Conservation (phyloP, 2,113 vertebrate genomes). For the Herpailurus yagouaroundi region DNA sequence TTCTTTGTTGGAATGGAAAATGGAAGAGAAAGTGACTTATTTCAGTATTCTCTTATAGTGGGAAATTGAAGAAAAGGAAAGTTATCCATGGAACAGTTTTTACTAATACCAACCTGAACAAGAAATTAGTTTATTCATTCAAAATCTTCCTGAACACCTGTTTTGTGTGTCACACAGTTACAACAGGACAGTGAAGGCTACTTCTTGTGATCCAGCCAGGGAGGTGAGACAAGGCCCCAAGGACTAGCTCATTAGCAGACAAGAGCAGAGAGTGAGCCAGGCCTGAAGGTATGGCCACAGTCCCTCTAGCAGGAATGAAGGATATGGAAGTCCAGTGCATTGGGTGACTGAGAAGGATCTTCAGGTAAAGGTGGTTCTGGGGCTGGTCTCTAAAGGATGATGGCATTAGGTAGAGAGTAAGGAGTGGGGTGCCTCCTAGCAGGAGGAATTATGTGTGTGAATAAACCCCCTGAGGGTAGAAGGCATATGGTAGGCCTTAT, state of each 20-base stretch:
- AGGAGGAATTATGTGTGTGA: not conserved
- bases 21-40: not conserved
- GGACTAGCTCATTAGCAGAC: not conserved
- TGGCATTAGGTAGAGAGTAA: not conserved
- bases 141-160: not conserved
- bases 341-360: not conserved
- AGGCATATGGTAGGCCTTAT: not conserved
- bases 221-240: not conserved
- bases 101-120: constrained; percentile 3
- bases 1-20: constrained; percentile 52
- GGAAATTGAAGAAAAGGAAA: not conserved
- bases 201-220: not conserved
- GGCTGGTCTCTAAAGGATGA: not conserved
- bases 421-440: not conserved
- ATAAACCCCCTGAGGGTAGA: not conserved
- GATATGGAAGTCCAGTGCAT: not conserved
- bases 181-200: not conserved
- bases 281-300: not conserved
- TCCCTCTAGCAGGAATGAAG: not conserved
- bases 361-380: not conserved
- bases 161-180: not conserved
- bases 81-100: not conserved
- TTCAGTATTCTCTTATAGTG: not conserved
- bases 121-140: constrained; percentile 29
- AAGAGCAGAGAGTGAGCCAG: not conserved